These are phyloP conservation scores for Leptopilina drosophilae DNA, from an alignment of 2,888 invertebrate species.

Conservation along the genomic window DNA sequence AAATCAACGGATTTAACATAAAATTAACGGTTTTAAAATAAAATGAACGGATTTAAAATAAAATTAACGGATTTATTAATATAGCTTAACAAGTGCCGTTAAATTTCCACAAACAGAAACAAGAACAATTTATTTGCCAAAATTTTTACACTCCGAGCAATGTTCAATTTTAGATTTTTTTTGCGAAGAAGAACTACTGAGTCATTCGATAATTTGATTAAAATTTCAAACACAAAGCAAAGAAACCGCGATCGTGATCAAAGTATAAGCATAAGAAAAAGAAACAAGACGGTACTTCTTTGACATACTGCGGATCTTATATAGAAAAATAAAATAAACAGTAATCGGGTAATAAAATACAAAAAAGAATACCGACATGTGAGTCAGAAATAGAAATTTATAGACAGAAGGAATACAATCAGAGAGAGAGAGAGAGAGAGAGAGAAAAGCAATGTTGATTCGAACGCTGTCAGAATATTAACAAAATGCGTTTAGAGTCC, in stretches of 20 bases:
- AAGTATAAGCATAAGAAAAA: slow-evolving; percentile 2
- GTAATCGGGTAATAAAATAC: slow-evolving; percentile 25
- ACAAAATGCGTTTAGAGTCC: slow-evolving; percentile 66
- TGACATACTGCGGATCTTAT: slow-evolving; percentile 21
- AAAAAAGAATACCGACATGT: slow-evolving; percentile 8
- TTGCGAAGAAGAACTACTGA: too few species aligned
- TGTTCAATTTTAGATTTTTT: too few species aligned
- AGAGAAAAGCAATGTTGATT: slow-evolving; percentile 44
- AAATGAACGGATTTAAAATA: too few species aligned
- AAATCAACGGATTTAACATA: too few species aligned
- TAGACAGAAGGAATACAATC: background rate
- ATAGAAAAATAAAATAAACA: slow-evolving; percentile 25
- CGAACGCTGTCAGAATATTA: slow-evolving; percentile 70
- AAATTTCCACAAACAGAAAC: too few species aligned
- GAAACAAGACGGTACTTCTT: slow-evolving; percentile 1
- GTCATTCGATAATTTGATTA: background rate
- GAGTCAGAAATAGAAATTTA: slow-evolving; percentile 6
- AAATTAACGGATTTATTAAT: too few species aligned
- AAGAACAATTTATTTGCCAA: too few species aligned
- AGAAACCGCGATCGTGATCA: background rate
- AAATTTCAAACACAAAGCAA: slow-evolving; percentile 22
- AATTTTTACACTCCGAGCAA: too few species aligned
- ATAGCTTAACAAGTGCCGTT: too few species aligned
- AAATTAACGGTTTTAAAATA: too few species aligned
- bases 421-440: background rate